A percentile compares a stretch with the other conserved stretches of the same genome.
phyloP scores from a whole-genome alignment of 1,140 invertebrate genomes.

The Dysdera silvatica region DNA sequence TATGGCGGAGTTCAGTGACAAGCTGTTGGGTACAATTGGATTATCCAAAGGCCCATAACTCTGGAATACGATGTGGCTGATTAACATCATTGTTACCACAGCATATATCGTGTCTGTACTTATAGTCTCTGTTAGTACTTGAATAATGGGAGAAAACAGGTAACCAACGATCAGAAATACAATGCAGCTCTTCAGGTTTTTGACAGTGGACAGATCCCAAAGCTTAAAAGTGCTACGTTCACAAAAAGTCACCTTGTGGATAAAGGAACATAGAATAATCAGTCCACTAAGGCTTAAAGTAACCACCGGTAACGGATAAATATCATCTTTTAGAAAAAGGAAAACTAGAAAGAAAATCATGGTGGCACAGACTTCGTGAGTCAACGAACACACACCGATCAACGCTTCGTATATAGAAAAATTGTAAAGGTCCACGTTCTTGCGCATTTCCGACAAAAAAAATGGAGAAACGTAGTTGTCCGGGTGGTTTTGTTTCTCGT shows the following conservation, averaged over 20 bases:
- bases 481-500: conserved; percentile 72
- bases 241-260: conserved; percentile 26
- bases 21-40: conserved; percentile 58
- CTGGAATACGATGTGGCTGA: conserved; percentile 79
- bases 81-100: conserved; percentile 75
- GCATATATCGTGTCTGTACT: conserved; percentile 95
- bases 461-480: conserved; percentile 84
- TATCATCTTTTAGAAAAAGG: conserved; percentile 58
- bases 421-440: conserved; percentile 68
- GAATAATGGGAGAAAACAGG: conserved; percentile 79
- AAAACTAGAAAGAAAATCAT: conserved; percentile 67
- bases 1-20: conserved; percentile 78
- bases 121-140: conserved; percentile 88
- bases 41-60: conserved; percentile 81
- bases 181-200: conserved; percentile 40
- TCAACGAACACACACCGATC: conserved; percentile 61
- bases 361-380: conserved; percentile 65
- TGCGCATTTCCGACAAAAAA: conserved; percentile 75
- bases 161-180: conserved; percentile 76
- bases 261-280: conserved; percentile 32
- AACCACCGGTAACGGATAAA: conserved; percentile 53
- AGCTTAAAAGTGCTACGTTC: conserved; percentile 21
- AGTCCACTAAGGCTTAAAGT: conserved; percentile 48
- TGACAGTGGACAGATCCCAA: neutral
- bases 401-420: conserved; percentile 60